These are phyloP conservation scores for Protonemura montana DNA, from an alignment of 2,888 invertebrate species.

Conservation along the genomic window DNA sequence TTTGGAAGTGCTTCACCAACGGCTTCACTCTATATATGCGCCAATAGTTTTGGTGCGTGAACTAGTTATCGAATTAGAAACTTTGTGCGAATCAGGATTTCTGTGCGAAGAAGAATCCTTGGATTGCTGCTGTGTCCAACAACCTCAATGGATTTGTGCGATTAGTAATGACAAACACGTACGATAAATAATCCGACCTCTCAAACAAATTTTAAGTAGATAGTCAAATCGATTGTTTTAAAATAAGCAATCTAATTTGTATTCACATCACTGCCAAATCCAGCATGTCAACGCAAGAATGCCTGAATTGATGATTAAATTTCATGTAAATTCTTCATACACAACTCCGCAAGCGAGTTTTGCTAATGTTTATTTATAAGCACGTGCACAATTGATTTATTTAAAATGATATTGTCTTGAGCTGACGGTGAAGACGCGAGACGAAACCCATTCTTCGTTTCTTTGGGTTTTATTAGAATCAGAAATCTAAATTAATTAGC, in stretches of 20 bases:
- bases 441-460: background rate
- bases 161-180: background rate
- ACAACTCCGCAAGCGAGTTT: background rate
- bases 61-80: background rate
- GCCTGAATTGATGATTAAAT: background rate
- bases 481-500: background rate
- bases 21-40: background rate
- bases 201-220: background rate
- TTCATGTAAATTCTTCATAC: background rate
- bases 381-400: slow-evolving; percentile 12
- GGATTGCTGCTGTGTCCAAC: too few species aligned
- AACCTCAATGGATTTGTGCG: too few species aligned
- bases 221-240: background rate
- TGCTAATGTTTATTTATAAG: background rate
- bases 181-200: background rate
- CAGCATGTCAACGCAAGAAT: background rate
- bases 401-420: background rate
- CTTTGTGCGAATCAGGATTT: background rate
- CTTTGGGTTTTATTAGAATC: background rate
- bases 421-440: background rate
- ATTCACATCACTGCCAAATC: background rate
- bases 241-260: background rate
- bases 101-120: background rate
- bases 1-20: background rate
- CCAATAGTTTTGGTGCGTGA: background rate